Conservation (phyloP, 2,797 vertebrate genomes). For the Pangasius krempfi region DNA sequence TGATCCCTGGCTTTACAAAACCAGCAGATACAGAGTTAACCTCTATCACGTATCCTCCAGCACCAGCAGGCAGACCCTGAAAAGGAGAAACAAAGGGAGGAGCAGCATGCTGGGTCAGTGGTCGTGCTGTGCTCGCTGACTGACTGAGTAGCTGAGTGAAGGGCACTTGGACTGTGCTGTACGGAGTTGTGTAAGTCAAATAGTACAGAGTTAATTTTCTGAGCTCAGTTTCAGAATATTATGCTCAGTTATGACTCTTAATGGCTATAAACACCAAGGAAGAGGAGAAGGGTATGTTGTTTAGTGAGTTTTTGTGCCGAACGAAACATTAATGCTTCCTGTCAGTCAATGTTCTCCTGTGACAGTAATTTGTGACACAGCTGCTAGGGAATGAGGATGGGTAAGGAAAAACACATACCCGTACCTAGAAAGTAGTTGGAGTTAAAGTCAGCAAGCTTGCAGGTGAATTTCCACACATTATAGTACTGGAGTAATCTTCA, state of each 20-base stretch:
- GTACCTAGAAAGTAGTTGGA: neutral
- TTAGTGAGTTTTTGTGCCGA: slow-evolving; percentile 32
- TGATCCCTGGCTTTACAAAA: neutral
- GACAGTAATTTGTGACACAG: slow-evolving; percentile 4
- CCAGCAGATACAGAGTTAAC: slow-evolving; percentile 40
- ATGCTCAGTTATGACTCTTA: neutral
- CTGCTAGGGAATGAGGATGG: slow-evolving; percentile 42
- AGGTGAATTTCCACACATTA: neutral
- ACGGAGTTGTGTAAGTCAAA: neutral
- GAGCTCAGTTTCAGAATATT: neutral
- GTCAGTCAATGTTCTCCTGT: neutral
- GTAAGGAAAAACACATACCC: neutral
- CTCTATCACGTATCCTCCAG: slow-evolving; percentile 13
- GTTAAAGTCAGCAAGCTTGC: neutral
- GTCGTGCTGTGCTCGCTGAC: slow-evolving; percentile 21
- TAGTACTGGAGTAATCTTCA: neutral
- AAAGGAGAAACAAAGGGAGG: slow-evolving; percentile 33
- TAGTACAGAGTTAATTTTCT: neutral
- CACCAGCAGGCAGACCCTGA: slow-evolving; percentile 26
- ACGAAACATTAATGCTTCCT: neutral
- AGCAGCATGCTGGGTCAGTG: slow-evolving; percentile 26
- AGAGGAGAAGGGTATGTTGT: slow-evolving; percentile 39
- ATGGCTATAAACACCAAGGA: slow-evolving; percentile 19
- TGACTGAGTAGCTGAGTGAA: slow-evolving; percentile 19
- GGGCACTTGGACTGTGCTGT: neutral